Base-by-base conservation (phyloP, 2,113 vertebrate species). In the Synodontis membranacea region DNA sequence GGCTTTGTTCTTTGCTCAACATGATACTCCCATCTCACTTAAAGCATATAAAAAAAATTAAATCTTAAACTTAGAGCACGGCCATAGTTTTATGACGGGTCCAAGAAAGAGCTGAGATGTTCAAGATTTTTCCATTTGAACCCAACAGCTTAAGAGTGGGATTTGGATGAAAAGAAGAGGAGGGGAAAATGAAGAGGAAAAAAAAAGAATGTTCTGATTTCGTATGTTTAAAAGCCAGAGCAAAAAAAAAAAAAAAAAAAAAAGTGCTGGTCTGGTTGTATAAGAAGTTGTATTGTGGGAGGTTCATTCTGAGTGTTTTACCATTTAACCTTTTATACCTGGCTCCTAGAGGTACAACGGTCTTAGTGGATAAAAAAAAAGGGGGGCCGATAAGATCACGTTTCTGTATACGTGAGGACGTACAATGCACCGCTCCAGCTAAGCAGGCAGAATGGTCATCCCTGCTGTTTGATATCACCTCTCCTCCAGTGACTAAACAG, bases 401-500 rank as follows among this genome's bases (percentile, higher is more conserved):
- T 86, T 88, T 90, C 74, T 75, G 90, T 82, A 72, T 86, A 50
- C 72, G 56, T 70, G n/a, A 31, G 90, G 79, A 50, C 84, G 85
- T 54, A 66, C 28, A 21, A 89, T 91, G 90, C 89, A 86, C 90
- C 90, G 92, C 93, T 93, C 91, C 93, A 94, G 86, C 90, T 81
- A 83, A 92, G 93, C 92, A 92, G 91, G 92, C 89, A 50, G 90
- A 93, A 92, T 0, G 83, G 82, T 79, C 10, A 94, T 93, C 93
- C 93, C 92, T 90, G 91, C 93, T 94, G 94, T 95, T 97, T 95
- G 95, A 95, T 94, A 95, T 93, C 93, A 87, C 94, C 93, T 95
- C 94, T 95, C 95, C 95, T 96, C 94, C 93, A 95, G 95, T 95
- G 94, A 95, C 93, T 96, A 94, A 95, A 96, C 94, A 95, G 66